Evolutionary conservation across 1,140 invertebrate species (phyloP).

Genomic region (Colletes latitarsis): DNA sequence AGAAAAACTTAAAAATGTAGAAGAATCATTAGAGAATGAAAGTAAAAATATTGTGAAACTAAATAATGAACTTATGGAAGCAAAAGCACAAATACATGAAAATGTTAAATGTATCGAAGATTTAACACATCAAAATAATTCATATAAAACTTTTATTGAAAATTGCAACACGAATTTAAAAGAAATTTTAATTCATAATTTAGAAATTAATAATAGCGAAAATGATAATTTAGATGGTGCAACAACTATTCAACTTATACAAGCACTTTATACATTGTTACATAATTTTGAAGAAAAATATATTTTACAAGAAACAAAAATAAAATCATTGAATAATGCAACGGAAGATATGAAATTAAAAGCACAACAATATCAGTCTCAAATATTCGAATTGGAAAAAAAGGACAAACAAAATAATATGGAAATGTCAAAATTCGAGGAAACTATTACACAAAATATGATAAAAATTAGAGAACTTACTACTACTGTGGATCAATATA

Average conservation of each 20-base stretch:
- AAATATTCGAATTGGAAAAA: slow-evolving; percentile 53
- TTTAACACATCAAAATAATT: slow-evolving; percentile 39
- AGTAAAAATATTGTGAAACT: slow-evolving; percentile 31
- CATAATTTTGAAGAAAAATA: slow-evolving; percentile 16
- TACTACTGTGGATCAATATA: slow-evolving; percentile 19
- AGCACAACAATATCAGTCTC: not conserved
- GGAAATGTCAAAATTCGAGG: slow-evolving; percentile 22
- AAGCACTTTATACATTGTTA: slow-evolving; percentile 29
- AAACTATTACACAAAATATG: slow-evolving; percentile 18
- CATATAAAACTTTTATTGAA: slow-evolving; percentile 32
- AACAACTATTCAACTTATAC: slow-evolving; percentile 33
- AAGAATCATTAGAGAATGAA: slow-evolving; percentile 34
- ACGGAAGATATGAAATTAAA: slow-evolving; percentile 31
- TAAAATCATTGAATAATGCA: slow-evolving; percentile 12
- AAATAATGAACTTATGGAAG: slow-evolving; percentile 11
- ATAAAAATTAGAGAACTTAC: slow-evolving; percentile 34
- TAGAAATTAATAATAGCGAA: slow-evolving; percentile 1
- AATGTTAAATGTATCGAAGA: slow-evolving; percentile 41
- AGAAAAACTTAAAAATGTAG: slow-evolving; percentile 40
- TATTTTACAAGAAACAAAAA: slow-evolving; percentile 25
- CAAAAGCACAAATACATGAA: slow-evolving; percentile 23
- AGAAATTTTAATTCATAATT: slow-evolving; percentile 24
- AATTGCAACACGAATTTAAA: slow-evolving; percentile 24
- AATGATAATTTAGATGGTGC: slow-evolving; percentile 36
- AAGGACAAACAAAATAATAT: slow-evolving; percentile 34